These are phyloP conservation scores for Abrostola triplasia DNA, from an alignment of 2,888 invertebrate genomes.

Conservation along the genomic window DNA sequence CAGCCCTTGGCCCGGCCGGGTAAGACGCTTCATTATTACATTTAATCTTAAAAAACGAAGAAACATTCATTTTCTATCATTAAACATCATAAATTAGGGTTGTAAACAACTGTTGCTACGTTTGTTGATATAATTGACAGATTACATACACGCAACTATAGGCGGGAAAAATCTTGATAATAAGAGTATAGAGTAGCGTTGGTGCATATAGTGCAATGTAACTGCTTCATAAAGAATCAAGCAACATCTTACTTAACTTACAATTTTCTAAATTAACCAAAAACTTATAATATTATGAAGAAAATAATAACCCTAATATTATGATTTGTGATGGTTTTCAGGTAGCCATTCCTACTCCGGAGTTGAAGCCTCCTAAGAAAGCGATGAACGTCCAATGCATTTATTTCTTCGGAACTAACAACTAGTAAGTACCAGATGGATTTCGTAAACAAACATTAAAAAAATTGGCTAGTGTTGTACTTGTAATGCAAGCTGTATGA, in stretches of 20 bases:
- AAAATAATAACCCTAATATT: constrained; percentile 63
- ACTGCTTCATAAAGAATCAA: neutral
- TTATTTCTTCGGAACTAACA: constrained; percentile 98
- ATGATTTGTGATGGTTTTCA: constrained; percentile 80
- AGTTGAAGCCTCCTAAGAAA: constrained; percentile 93
- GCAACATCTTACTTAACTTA: neutral
- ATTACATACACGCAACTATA: constrained; percentile 48
- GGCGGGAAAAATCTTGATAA: constrained; percentile 71
- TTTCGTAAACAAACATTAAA: constrained; percentile 25
- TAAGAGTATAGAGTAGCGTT: constrained; percentile 52
- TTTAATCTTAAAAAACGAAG: constrained; percentile 39
- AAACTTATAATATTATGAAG: constrained; percentile 21
- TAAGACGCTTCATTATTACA: constrained; percentile 89
- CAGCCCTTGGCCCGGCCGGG: constrained; percentile 98
- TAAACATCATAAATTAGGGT: constrained; percentile 21
- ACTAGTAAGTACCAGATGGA: constrained; percentile 93
- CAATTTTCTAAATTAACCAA: constrained; percentile 22
- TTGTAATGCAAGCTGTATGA: constrained; percentile 1
- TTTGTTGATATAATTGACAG: constrained; percentile 53
- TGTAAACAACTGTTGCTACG: constrained; percentile 37
- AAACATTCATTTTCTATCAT: constrained; percentile 17
- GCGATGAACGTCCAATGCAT: constrained; percentile 93
- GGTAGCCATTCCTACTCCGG: constrained; percentile 94
- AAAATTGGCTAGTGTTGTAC: neutral
- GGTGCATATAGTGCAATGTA: constrained; percentile 29